A percentile compares a stretch with the other conserved stretches of the same genome.
These are phyloP conservation scores for Poecilia gillii DNA, from an alignment of 2,797 vertebrate species.

Conservation along the genomic window DNA sequence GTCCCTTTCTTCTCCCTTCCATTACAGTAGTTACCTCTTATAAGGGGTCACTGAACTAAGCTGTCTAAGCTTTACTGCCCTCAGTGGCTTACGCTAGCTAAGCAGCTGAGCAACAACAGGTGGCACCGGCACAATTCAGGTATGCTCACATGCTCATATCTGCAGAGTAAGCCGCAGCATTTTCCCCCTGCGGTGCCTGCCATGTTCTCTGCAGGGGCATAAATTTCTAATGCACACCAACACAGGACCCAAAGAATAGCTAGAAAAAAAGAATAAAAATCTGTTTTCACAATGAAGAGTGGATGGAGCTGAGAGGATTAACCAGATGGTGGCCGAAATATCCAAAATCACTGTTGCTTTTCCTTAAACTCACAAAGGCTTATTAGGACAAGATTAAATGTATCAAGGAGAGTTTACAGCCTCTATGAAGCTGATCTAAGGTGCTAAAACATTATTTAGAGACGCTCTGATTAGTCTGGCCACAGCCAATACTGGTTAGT, in stretches of 20 bases:
- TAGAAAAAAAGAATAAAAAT: background rate
- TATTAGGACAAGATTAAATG: constrained; percentile 3
- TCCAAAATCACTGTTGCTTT: constrained; percentile 31
- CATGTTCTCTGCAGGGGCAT: background rate
- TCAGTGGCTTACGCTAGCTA: constrained; percentile 73
- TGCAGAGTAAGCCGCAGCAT: constrained; percentile 29
- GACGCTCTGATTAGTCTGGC: background rate
- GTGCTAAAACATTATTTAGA: background rate
- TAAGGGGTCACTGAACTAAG: constrained; percentile 76
- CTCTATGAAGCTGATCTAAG: background rate
- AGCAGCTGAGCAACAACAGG: constrained; percentile 74
- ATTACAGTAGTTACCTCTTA: constrained; percentile 44
- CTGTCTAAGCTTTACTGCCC: constrained; percentile 71
- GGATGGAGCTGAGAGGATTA: constrained; percentile 64
- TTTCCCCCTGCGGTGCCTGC: constrained; percentile 3
- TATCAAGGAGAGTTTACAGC: background rate
- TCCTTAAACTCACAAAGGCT: constrained; percentile 31
- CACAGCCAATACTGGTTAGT: no score
- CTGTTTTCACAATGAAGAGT: constrained; percentile 20
- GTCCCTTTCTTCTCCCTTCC: constrained; percentile 45
- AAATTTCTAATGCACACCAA: background rate
- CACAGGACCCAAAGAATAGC: background rate
- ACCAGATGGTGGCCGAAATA: constrained; percentile 47
- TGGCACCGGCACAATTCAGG: constrained; percentile 53
- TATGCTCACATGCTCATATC: constrained; percentile 45